Evolutionary conservation across 2,797 vertebrate genomes (phyloP).

Genomic region (Myotis planiceps): DNA sequence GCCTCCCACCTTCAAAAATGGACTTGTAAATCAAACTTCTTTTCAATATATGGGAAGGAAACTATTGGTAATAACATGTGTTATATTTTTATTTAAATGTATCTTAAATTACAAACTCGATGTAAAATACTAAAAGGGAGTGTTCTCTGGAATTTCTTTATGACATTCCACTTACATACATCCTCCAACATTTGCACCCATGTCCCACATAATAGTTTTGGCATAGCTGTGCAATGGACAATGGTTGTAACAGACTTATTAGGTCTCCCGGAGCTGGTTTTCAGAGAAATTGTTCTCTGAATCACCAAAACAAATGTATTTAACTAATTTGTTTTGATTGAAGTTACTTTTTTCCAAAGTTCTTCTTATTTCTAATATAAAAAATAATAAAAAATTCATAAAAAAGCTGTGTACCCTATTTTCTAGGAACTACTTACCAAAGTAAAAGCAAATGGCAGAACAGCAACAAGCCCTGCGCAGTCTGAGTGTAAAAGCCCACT

Average conservation of each 20-base stretch:
- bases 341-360: not conserved
- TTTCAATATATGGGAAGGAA: constrained; percentile 11
- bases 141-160: not conserved
- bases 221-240: constrained; percentile 24
- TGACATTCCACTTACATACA: not conserved
- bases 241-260: not conserved
- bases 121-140: constrained; percentile 28
- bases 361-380: constrained; percentile 5
- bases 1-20: constrained; percentile 47
- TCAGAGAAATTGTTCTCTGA: not conserved
- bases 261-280: not conserved
- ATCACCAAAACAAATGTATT: not conserved
- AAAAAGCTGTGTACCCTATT: not conserved
- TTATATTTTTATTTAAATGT: constrained; percentile 50
- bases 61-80: constrained; percentile 18
- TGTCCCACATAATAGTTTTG: not conserved
- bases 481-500: constrained; percentile 20
- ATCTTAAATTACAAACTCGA: not conserved
- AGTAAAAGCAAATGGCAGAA: constrained; percentile 48
- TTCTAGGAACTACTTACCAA: not conserved
- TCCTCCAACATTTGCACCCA: not conserved
- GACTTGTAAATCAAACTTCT: constrained; percentile 55
- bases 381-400: not conserved
- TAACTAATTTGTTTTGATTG: not conserved
- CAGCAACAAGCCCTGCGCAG: not conserved